Evolutionary conservation across 2,888 invertebrate species (phyloP).

Genomic region (Criorhina ranunculi): DNA sequence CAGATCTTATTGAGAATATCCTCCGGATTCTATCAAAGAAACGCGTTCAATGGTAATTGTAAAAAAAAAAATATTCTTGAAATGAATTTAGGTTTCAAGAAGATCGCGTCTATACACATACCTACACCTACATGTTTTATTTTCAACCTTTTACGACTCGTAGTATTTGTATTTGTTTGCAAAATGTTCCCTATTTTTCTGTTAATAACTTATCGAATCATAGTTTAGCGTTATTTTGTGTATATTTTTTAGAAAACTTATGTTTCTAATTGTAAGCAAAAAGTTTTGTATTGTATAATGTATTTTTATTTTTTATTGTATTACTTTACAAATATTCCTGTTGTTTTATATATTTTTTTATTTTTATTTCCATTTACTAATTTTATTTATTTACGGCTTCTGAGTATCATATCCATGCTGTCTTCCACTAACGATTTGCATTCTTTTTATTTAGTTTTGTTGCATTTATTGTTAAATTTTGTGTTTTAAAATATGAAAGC

Average conservation of each 20-base stretch:
- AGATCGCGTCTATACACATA: slow-evolving; percentile 17
- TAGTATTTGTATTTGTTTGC: slow-evolving; percentile 16
- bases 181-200: slow-evolving; percentile 1
- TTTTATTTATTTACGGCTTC: neutral
- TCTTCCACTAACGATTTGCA: slow-evolving; percentile 33
- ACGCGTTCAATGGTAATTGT: slow-evolving; percentile 84
- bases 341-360: slow-evolving; percentile 8
- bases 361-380: slow-evolving; percentile 4
- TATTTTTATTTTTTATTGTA: slow-evolving; percentile 12
- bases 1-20: slow-evolving; percentile 93
- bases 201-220: slow-evolving; percentile 30
- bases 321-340: slow-evolving; percentile 25
- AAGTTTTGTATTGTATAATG: slow-evolving; percentile 26
- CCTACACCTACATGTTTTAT: slow-evolving; percentile 31
- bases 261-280: slow-evolving; percentile 47
- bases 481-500: neutral
- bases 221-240: slow-evolving; percentile 21
- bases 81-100: slow-evolving; percentile 43
- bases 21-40: slow-evolving; percentile 89
- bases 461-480: slow-evolving; percentile 7
- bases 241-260: slow-evolving; percentile 19
- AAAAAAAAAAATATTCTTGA: slow-evolving; percentile 8
- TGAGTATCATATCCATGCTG: slow-evolving; percentile 7
- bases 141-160: slow-evolving; percentile 16
- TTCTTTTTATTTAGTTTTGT: neutral